Evolutionary conservation across 2,888 invertebrate species (phyloP).

Genomic region (Dioctria rufipes): DNA sequence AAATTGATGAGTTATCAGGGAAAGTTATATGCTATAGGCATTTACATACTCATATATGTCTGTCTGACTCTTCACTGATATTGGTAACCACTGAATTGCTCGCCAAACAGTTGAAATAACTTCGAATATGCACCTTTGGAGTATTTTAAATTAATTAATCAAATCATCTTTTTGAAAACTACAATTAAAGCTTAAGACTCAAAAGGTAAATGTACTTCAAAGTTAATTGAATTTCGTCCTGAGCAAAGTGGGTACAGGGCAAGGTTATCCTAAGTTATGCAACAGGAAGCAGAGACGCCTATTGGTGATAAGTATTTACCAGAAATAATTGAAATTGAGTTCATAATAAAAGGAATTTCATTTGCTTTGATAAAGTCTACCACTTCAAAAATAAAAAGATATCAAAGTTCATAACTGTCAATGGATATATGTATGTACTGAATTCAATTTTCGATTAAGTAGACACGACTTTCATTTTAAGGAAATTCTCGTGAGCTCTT

Average conservation of each 20-base stretch:
- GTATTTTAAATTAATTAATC: too few species aligned
- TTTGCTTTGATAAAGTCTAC: constrained; percentile 24
- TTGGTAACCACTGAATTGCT: too few species aligned
- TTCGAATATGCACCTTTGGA: too few species aligned
- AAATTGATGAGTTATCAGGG: too few species aligned
- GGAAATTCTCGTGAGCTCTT: neutral
- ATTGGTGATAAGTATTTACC: neutral
- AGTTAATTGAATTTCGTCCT: neutral
- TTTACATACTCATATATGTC: too few species aligned
- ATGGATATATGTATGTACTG: neutral
- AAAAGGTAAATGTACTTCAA: neutral
- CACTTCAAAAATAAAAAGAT: neutral
- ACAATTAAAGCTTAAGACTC: neutral
- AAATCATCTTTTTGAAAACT: too few species aligned
- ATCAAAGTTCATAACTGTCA: neutral
- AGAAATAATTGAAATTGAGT: constrained; percentile 16
- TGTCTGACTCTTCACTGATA: too few species aligned
- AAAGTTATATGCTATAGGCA: too few species aligned
- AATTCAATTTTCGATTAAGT: neutral
- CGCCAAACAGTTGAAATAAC: too few species aligned
- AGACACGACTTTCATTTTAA: neutral
- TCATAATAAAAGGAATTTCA: constrained; percentile 32
- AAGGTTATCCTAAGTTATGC: neutral
- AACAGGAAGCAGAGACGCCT: neutral
- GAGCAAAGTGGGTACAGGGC: neutral